A percentile compares a stretch with the other conserved stretches of the same genome.
Conservation (phyloP, 2,113 vertebrate genomes). For the Dromaius novaehollandiae region DNA sequence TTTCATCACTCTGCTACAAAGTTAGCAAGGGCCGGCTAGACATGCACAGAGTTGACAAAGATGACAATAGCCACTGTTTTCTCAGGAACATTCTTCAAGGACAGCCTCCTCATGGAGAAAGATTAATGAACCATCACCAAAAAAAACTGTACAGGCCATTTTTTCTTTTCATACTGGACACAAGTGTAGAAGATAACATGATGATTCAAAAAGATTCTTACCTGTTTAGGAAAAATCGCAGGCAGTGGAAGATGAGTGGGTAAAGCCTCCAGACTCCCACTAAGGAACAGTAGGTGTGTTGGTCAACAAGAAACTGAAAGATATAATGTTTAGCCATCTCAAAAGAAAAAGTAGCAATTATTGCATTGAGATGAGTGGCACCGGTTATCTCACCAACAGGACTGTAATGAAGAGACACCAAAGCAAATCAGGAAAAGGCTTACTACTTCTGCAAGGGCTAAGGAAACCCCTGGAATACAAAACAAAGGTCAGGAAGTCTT, state of each 20-base stretch:
- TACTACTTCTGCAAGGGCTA: background rate
- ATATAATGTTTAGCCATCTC: background rate
- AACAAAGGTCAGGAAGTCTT: background rate
- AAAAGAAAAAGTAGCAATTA: background rate
- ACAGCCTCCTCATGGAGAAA: background rate
- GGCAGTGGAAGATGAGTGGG: background rate
- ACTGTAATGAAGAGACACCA: background rate
- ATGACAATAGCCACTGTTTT: rapidly evolving
- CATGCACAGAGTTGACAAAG: rapidly evolving
- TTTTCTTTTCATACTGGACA: background rate
- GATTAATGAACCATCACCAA: background rate
- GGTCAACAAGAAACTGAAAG: background rate
- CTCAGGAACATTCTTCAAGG: background rate
- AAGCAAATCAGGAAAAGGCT: background rate
- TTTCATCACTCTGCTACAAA: background rate
- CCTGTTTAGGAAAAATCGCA: background rate
- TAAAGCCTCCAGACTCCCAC: background rate
- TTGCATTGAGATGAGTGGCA: background rate
- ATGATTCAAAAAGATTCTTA: background rate
- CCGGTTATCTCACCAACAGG: background rate
- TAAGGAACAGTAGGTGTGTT: background rate
- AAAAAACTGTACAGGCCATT: background rate
- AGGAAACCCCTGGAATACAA: background rate
- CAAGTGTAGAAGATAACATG: rapidly evolving
- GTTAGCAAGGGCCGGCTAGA: background rate